These are phyloP conservation scores for Syrmaticus mikado DNA, from an alignment of 2,113 vertebrate species.

Conservation along the genomic window DNA sequence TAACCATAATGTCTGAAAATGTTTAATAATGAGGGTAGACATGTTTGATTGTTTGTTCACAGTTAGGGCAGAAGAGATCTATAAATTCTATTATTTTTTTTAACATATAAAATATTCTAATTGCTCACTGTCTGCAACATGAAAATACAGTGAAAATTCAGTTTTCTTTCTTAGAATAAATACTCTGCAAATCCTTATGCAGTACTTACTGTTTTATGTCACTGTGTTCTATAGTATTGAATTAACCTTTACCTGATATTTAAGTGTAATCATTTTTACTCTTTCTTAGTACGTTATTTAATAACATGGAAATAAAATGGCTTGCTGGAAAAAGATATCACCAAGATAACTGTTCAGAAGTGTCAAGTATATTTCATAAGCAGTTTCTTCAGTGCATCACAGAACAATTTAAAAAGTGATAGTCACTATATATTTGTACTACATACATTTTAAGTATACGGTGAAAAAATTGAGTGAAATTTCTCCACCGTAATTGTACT, in stretches of 20 bases:
- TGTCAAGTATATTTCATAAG: background rate
- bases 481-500: background rate
- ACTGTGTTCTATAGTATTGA: slow-evolving; percentile 28
- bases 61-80: background rate
- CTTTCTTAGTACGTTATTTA: slow-evolving; percentile 67
- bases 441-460: too few species aligned
- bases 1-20: background rate
- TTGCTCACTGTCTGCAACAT: background rate
- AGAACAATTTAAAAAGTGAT: background rate
- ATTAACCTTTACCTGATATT: slow-evolving; percentile 76
- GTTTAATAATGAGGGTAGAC: background rate
- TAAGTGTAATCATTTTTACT: slow-evolving; percentile 60
- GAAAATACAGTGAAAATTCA: slow-evolving; percentile 12
- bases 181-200: slow-evolving; percentile 15
- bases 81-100: slow-evolving; percentile 11
- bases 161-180: slow-evolving; percentile 46
- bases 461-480: background rate
- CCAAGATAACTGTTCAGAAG: background rate
- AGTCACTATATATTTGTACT: background rate
- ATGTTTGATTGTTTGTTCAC: background rate
- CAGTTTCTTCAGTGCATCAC: background rate
- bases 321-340: slow-evolving; percentile 8
- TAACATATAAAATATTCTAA: slow-evolving; percentile 3
- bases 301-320: slow-evolving; percentile 57
- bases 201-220: background rate